A percentile compares a stretch with the other conserved stretches of the same genome.
phyloP scores from a whole-genome alignment of 2,888 invertebrate genomes.

The Aradus depressus region DNA sequence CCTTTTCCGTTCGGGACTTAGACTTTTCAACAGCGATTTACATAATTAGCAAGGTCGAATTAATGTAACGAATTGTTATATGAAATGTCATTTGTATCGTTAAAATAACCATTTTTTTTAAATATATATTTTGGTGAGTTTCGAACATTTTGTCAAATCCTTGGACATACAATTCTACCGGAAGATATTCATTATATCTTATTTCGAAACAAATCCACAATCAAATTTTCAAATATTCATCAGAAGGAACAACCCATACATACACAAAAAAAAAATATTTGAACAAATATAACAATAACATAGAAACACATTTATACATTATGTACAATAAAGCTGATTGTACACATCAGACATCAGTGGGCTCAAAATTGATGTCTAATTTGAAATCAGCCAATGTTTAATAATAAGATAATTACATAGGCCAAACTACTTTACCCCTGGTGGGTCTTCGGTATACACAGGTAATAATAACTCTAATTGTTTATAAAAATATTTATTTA shows the following conservation, averaged over 20 bases:
- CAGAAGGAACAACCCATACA: not conserved
- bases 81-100: too few relatives aligned
- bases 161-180: too few relatives aligned
- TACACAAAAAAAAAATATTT: not conserved
- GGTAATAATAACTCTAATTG: not conserved
- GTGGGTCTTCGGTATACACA: not conserved
- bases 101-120: too few relatives aligned
- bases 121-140: too few relatives aligned
- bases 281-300: not conserved
- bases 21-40: too few relatives aligned
- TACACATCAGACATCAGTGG: constrained; percentile 18
- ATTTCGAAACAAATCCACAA: not conserved
- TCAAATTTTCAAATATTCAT: not conserved
- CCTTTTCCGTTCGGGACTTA: too few relatives aligned
- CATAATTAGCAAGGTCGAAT: too few relatives aligned
- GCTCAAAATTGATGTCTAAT: constrained; percentile 23
- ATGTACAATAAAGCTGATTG: constrained; percentile 4
- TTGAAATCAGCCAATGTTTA: not conserved
- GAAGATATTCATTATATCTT: too few relatives aligned
- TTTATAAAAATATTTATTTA: constrained; percentile 15
- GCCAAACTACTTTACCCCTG: constrained; percentile 23
- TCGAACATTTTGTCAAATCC: too few relatives aligned
- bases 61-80: too few relatives aligned
- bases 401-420: constrained; percentile 13
- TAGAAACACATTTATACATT: not conserved